Conservation (phyloP, 1,140 invertebrate species). For the Trypoxylus dichotomus region DNA sequence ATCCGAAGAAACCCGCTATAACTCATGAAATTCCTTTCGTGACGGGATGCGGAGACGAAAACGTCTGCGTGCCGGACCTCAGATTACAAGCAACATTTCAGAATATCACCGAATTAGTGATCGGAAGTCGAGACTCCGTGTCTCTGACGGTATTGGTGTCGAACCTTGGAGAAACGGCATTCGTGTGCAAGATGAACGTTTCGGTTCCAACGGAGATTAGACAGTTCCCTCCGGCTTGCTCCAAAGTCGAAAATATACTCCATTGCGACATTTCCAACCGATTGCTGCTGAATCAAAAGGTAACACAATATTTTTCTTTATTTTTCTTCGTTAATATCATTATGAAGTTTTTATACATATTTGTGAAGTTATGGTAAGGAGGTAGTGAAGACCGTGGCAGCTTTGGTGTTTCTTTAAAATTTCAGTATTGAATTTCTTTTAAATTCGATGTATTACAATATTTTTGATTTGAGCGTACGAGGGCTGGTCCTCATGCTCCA, state of each 20-base stretch:
- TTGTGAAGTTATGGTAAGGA: too few species aligned
- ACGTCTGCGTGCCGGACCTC: not conserved
- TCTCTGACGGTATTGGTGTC: not conserved
- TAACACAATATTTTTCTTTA: not conserved
- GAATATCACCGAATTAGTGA: not conserved
- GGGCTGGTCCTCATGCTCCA: too few species aligned
- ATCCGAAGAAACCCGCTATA: not conserved
- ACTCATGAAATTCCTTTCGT: not conserved
- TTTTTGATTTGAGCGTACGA: too few species aligned
- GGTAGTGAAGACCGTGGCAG: too few species aligned
- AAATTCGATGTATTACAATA: too few species aligned
- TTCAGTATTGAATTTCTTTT: too few species aligned
- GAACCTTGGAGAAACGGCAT: slow-evolving; percentile 5
- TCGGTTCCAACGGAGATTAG: not conserved
- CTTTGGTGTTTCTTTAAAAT: too few species aligned
- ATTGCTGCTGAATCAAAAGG: not conserved
- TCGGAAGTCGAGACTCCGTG: not conserved
- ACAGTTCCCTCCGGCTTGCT: not conserved
- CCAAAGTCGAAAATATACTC: not conserved
- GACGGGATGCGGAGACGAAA: not conserved
- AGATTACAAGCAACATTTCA: not conserved
- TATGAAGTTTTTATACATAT: too few species aligned
- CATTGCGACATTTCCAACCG: slow-evolving; percentile 8
- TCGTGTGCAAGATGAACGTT: not conserved
- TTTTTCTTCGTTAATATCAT: too few species aligned